A percentile compares a stretch with the other conserved stretches of the same genome.
These are phyloP conservation scores for Teleogryllus oceanicus DNA, from an alignment of 2,888 invertebrate species.

Conservation along the genomic window DNA sequence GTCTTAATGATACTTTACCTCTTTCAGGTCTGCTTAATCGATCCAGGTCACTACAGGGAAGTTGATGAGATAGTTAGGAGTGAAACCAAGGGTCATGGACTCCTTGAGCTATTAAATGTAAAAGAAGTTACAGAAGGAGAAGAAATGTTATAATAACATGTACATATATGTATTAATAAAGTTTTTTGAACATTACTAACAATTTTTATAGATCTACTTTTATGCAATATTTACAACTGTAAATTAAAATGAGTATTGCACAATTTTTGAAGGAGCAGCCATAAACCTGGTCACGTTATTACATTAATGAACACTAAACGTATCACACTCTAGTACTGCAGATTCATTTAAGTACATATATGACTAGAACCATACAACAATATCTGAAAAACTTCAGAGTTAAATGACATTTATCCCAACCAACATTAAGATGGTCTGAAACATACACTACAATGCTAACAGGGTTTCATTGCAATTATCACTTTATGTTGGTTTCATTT, in stretches of 20 bases:
- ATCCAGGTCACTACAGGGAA: slow-evolving; percentile 87
- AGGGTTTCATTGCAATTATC: not conserved
- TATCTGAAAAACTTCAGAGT: not conserved
- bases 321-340: not conserved
- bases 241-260: too few relatives aligned
- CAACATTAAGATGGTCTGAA: not conserved
- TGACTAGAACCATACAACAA: not conserved
- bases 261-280: too few relatives aligned
- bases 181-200: not conserved
- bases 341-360: not conserved
- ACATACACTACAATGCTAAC: not conserved
- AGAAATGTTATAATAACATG: slow-evolving; percentile 59
- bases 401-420: not conserved
- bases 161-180: slow-evolving; percentile 19
- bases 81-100: slow-evolving; percentile 83
- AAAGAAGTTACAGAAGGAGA: slow-evolving; percentile 90
- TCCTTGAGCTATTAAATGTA: slow-evolving; percentile 82
- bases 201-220: not conserved
- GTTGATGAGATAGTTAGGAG: slow-evolving; percentile 81
- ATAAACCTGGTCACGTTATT: too few relatives aligned
- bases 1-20: not conserved
- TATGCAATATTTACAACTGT: not conserved
- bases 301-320: too few relatives aligned
- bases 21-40: slow-evolving; percentile 63
- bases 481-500: slow-evolving; percentile 32